These are phyloP conservation scores for Athene noctua DNA, from an alignment of 2,113 vertebrate species.

Conservation along the genomic window DNA sequence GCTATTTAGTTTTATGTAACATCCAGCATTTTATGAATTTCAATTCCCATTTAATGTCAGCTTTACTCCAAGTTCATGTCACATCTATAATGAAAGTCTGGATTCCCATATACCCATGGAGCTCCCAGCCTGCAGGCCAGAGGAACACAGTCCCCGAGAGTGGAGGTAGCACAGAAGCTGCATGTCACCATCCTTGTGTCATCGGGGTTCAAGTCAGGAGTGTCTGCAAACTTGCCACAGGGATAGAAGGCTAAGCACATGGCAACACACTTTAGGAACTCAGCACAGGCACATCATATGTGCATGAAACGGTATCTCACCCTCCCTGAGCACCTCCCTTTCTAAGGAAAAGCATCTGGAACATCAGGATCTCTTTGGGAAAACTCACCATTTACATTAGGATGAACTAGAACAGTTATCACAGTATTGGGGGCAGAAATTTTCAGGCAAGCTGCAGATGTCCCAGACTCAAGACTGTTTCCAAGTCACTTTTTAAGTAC, in stretches of 20 bases:
- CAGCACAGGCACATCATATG: fast-evolving
- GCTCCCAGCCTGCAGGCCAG: not conserved
- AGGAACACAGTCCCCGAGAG: not conserved
- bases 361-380: not conserved
- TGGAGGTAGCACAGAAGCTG: not conserved
- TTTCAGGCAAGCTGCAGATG: not conserved
- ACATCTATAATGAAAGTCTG: not conserved
- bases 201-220: not conserved
- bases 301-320: not conserved
- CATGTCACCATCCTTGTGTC: not conserved
- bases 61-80: not conserved
- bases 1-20: not conserved
- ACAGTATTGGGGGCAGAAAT: not conserved
- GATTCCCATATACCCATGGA: not conserved
- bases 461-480: not conserved
- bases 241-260: not conserved
- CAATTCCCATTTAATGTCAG: not conserved
- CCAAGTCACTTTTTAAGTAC: not conserved
- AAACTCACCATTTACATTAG: fast-evolving
- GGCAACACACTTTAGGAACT: not conserved
- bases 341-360: fast-evolving
- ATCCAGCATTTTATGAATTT: not conserved
- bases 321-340: not conserved
- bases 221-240: not conserved
- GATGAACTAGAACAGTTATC: not conserved